Evolutionary conservation across 2,797 vertebrate genomes (phyloP), one percentile per base, ranked within the genome.

Genomic region (Caiman crocodilus): DNA sequence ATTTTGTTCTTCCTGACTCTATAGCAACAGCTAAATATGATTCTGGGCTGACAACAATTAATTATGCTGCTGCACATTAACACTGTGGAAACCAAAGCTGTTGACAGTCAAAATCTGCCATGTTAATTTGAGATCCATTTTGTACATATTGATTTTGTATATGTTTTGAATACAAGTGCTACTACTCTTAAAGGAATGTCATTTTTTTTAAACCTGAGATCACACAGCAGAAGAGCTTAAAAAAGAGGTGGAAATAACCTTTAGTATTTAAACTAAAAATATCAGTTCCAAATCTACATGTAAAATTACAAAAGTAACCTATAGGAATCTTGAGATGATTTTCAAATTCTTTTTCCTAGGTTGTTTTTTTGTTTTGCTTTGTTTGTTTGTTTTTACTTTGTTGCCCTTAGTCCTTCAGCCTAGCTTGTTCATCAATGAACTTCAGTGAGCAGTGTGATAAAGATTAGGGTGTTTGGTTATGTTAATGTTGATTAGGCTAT

Each of bases 101-200:
- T 18, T 79, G 65, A 93, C 26, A 78, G 63, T 63, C 77, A 14
- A 89, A 85, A 90, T 84, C 23, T 59, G 32, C 67, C 85, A 35
- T 56, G 71, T 85, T 92, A 76, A 87, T 85, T 92, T 94, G 64
- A 83, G 75, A 81, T 81, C 89, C 82, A 84, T 76, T 79, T 50
- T 50, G 42, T 50, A 50, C 42, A 50, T 50, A 50, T 50, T 50
- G 42, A 50, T 50, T 50, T 50, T 10, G 42, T 50, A 50, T 50
- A 50, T 50, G 42, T 50, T 50, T 50, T 50, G 42, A 50, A 50
- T 50, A 10, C 42, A 50, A 50, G 42, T 50, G 42, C 42, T 79
- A 63, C 1, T 4, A 60, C 30, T 84, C 82, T 69, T 30, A 85
- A 94, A 91, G 3, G 73, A 77, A 87, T 15, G 28, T 3, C 1